phyloP scores from a whole-genome alignment of 2,888 invertebrate genomes.

The Eulithis testata region DNA sequence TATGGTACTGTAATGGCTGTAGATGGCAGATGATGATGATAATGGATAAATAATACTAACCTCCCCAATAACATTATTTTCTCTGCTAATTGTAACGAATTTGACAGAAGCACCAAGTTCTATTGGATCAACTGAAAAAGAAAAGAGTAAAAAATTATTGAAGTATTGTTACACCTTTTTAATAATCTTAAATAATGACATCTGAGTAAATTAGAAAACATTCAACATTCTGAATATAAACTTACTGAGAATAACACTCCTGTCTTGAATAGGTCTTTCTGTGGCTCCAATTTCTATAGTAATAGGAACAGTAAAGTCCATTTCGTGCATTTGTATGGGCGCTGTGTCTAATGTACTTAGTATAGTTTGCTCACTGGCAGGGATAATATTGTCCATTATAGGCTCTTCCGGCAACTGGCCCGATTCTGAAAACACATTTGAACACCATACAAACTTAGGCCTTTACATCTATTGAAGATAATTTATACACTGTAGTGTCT shows the following conservation, averaged over 20 bases:
- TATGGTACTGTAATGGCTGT: too few relatives aligned
- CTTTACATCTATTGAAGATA: too few relatives aligned
- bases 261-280: constrained; percentile 71
- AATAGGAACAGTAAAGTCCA: constrained; percentile 70
- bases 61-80: constrained; percentile 74
- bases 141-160: neutral
- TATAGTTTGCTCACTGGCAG: constrained; percentile 75
- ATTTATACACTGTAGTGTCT: too few relatives aligned
- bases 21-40: too few relatives aligned
- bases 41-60: constrained; percentile 53
- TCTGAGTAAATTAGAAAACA: too few relatives aligned
- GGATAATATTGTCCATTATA: constrained; percentile 62
- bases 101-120: constrained; percentile 70
- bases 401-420: constrained; percentile 59
- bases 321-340: constrained; percentile 65
- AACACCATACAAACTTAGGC: neutral
- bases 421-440: constrained; percentile 52
- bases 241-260: constrained; percentile 69
- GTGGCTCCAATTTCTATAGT: constrained; percentile 75
- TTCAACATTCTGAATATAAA: neutral
- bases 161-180: too few relatives aligned
- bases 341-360: constrained; percentile 70
- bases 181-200: too few relatives aligned
- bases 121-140: constrained; percentile 69
- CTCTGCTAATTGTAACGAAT: constrained; percentile 71